Base-by-base conservation (phyloP, 2,888 invertebrate genomes). In the Crocallis elinguaria region DNA sequence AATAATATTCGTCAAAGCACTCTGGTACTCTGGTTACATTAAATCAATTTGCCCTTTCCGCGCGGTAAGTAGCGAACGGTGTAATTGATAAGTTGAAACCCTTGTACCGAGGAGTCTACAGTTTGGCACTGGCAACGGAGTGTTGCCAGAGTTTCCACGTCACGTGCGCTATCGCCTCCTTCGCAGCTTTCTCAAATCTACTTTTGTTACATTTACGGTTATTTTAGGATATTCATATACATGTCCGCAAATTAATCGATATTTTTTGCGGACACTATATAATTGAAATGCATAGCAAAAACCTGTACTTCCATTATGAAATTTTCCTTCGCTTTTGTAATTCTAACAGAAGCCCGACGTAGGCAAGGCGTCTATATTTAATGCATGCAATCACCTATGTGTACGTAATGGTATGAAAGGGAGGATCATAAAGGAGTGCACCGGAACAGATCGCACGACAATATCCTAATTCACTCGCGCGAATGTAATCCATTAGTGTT, bases 1-100 rank as follows among this genome's bases (percentile, higher is more conserved):
- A 90, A 91, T 91, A 91, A 91, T 91, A 91, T 90, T 91, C 91
- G 90, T 91, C 90, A 91, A 90, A 91, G 90, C 90, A 90, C 90
- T 90, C 90, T 84, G 89, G 90, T 89, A 90, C 90, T 90, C 90
- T 84, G 89, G 90, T 89, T 90, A 91, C 91, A 91, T 91, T 91
- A 91, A 91, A 91, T 91, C 90, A 91, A 91, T 91, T 90, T 90
- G 90, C 88, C 90, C 90, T 90, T 89, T 88, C 86, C 88, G 84
- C 89, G 90, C 88, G 85, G 90, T 91, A 91, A 91, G 91, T 91
- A 91, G 90, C 87, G 86, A 90, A 90, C 88, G 90, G 77, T 91
- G 91, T 91, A 91, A 91, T 91, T 91, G 91, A 91, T 91, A 91
- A 91, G 91, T 91, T 91, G 87, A 91, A 91, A 90, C 88, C 90